Percentiles rank a stretch among this genome's conserved stretches.
phyloP scores from a whole-genome alignment of 2,888 invertebrate species.

The Himalopsyche japonica region DNA sequence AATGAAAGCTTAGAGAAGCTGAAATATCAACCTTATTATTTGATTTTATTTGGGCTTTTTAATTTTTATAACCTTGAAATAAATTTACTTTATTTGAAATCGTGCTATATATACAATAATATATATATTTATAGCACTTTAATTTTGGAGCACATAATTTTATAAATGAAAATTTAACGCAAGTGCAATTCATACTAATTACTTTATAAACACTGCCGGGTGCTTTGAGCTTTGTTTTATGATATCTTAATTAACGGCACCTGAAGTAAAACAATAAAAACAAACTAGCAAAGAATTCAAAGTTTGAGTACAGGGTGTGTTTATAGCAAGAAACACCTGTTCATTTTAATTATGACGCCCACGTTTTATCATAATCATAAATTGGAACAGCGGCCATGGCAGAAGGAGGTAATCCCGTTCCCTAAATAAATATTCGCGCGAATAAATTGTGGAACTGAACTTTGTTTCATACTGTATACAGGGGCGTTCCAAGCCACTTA shows the following conservation, averaged over 20 bases:
- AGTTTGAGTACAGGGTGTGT: background rate
- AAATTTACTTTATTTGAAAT: too few species aligned
- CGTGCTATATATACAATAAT: too few species aligned
- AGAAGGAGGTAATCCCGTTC: background rate
- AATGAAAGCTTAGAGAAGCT: too few species aligned
- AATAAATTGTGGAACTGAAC: background rate
- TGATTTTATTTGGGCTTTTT: too few species aligned
- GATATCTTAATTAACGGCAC: background rate
- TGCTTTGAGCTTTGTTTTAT: background rate
- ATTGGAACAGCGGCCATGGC: background rate
- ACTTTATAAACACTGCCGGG: too few species aligned
- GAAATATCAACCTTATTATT: too few species aligned
- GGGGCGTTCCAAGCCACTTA: too few species aligned
- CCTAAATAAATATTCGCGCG: background rate
- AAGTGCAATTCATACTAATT: too few species aligned
- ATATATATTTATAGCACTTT: too few species aligned
- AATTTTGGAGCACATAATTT: too few species aligned
- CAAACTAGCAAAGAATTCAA: background rate
- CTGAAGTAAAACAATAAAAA: background rate
- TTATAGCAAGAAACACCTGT: constrained; percentile 1
- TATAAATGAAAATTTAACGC: too few species aligned
- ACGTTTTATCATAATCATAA: constrained; percentile 3
- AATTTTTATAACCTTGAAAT: too few species aligned
- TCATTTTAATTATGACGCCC: background rate
- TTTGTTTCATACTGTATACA: background rate